Base-by-base conservation (phyloP, 1,140 invertebrate genomes). In the Zaprionus taronus region DNA sequence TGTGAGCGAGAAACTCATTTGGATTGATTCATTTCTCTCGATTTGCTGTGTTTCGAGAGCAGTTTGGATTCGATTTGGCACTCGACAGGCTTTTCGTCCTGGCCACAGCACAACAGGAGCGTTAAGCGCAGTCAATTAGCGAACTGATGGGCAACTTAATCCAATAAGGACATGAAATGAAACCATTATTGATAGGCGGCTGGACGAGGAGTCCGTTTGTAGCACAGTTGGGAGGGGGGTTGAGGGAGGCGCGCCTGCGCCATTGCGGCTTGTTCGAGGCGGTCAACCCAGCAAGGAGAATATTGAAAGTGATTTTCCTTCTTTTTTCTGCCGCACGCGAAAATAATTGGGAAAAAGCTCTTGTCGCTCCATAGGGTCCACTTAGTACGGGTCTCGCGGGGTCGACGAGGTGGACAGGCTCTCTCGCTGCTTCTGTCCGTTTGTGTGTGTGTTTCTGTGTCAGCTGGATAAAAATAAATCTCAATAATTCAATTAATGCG, bases 111-210 rank as follows among this genome's bases (percentile, higher is more conserved):
- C 6, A 61, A 47, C 62, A 49, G 47, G 56, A 36, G 57, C 73
- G 77, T 89, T 89, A 83, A 89, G 75, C 81, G 67, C 78, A 81
- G 85, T 79, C 85, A 89, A 89, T 89, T 89, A 89, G 85, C 81
- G 61, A 57, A 56, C 66, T 77, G 85, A 89, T 81, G 78, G 84
- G 64, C 57, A 72, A 70, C 72, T 90, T 87, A 90, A 87, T 89
- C 78, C 85, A 87, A 89, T 89, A 84, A 87, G 85, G 81, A 89
- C 78, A 84, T 80, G 81, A 84, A 87, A 89, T 89, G 85, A 89
- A 84, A 76, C 81, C 84, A 70, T 76, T 89, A 84, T 81, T 81
- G 84, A 90, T 71, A 76, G 56, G 68, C 49, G 74, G 61, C 60
- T 67, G 74, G 67, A 72, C 49, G 77, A 67, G 7, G 34, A 61